These are phyloP conservation scores for Tachyglossus aculeatus DNA, from an alignment of 2,797 vertebrate species.

Conservation along the genomic window DNA sequence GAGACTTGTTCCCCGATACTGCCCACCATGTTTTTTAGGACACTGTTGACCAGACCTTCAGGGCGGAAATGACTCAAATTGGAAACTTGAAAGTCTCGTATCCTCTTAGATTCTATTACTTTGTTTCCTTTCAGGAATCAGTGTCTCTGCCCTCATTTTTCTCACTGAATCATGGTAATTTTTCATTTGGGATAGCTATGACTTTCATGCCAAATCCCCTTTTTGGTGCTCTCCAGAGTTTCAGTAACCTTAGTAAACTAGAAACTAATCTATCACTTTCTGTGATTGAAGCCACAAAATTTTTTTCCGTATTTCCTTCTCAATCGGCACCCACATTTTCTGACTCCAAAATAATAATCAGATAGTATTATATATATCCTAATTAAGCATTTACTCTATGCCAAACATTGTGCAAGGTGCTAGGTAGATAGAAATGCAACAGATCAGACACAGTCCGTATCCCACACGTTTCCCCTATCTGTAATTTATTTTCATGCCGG, in stretches of 20 bases:
- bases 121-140: not conserved
- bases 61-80: conserved; percentile 6
- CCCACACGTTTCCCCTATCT: too few species aligned
- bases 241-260: too few species aligned
- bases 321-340: conserved; percentile 17
- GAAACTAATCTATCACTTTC: conserved; percentile 31
- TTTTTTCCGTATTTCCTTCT: not conserved
- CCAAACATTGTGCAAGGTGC: too few species aligned
- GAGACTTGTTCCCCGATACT: not conserved
- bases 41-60: conserved; percentile 12
- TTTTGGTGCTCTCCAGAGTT: conserved; percentile 26
- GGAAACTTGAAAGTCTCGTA: conserved; percentile 9
- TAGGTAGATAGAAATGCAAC: too few species aligned
- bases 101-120: not conserved
- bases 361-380: too few species aligned
- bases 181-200: too few species aligned
- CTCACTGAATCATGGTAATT: conserved; percentile 1
- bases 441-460: too few species aligned
- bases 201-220: not conserved
- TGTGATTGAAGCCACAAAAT: conserved; percentile 21
- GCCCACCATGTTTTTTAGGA: not conserved
- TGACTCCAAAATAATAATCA: not conserved
- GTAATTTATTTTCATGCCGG: too few species aligned
- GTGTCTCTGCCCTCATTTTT: not conserved
- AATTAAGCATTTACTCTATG: too few species aligned